A percentile compares a stretch with the other conserved stretches of the same genome.
These are phyloP conservation scores for Masnerella sp. DNA, from an alignment of 2,888 invertebrate species.

Conservation along the genomic window DNA sequence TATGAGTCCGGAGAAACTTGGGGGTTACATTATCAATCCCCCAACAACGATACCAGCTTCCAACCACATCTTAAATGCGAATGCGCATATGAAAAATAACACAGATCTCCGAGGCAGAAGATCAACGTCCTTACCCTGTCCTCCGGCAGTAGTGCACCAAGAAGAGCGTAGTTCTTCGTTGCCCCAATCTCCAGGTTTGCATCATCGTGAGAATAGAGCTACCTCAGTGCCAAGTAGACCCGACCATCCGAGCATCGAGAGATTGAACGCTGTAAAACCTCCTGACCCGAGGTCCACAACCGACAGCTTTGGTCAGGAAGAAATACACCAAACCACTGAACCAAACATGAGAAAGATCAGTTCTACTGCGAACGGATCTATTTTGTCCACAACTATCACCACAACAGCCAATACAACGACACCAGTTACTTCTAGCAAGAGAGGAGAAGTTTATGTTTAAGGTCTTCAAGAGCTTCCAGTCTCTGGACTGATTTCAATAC, in stretches of 20 bases:
- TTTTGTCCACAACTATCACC: slow-evolving; percentile 56
- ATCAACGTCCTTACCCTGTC: slow-evolving; percentile 72
- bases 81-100: slow-evolving; percentile 2
- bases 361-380: slow-evolving; percentile 69
- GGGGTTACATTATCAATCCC: slow-evolving; percentile 64
- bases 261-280: slow-evolving; percentile 57
- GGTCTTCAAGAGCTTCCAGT: slow-evolving; percentile 5
- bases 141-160: slow-evolving; percentile 67
- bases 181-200: slow-evolving; percentile 72
- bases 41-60: neutral
- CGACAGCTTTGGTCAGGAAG: slow-evolving; percentile 70
- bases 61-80: neutral
- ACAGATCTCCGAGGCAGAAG: slow-evolving; percentile 70
- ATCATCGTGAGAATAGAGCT: slow-evolving; percentile 67
- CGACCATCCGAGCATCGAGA: slow-evolving; percentile 65
- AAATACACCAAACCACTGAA: slow-evolving; percentile 60
- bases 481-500: slow-evolving; percentile 8
- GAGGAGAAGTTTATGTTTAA: slow-evolving; percentile 81
- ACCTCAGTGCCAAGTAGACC: slow-evolving; percentile 63
- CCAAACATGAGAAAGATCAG: slow-evolving; percentile 78
- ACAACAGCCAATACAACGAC: slow-evolving; percentile 68
- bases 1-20: slow-evolving; percentile 72
- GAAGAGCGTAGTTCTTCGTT: slow-evolving; percentile 73
- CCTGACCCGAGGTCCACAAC: slow-evolving; percentile 69
- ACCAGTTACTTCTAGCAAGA: slow-evolving; percentile 74